phyloP scores from a whole-genome alignment of 2,797 vertebrate genomes.

The Chlorospingus flavigularis region DNA sequence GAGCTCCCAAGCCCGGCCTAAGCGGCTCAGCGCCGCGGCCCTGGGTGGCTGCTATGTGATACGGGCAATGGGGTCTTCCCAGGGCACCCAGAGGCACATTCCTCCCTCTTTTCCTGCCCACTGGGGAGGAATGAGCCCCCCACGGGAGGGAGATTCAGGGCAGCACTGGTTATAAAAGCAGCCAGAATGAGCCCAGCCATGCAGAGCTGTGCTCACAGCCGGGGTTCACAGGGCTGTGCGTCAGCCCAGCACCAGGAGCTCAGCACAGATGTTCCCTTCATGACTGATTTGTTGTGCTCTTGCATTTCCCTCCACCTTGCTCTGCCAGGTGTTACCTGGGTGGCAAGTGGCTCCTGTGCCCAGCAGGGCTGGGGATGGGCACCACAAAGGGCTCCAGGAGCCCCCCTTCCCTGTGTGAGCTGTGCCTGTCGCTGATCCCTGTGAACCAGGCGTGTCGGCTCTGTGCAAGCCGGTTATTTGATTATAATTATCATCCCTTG shows the following conservation, averaged over 20 bases:
- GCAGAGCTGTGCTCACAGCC: accelerated
- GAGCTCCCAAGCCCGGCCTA: slow-evolving; percentile 37
- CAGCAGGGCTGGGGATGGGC: neutral
- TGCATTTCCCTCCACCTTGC: neutral
- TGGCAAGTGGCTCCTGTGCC: neutral
- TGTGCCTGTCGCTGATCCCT: neutral
- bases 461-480: neutral
- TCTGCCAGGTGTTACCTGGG: neutral
- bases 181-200: neutral
- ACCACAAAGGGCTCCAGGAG: neutral
- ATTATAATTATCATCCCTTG: slow-evolving; percentile 28
- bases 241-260: neutral
- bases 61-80: neutral
- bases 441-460: neutral
- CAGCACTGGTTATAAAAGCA: neutral
- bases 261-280: neutral
- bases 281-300: neutral
- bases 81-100: neutral
- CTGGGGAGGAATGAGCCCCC: neutral
- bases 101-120: neutral
- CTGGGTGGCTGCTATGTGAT: neutral
- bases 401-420: accelerated
- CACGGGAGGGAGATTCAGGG: neutral
- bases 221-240: accelerated
- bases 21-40: slow-evolving; percentile 14